A percentile compares a stretch with the other conserved stretches of the same genome.
phyloP scores from a whole-genome alignment of 2,888 invertebrate species.

The Gortyna flavago region DNA sequence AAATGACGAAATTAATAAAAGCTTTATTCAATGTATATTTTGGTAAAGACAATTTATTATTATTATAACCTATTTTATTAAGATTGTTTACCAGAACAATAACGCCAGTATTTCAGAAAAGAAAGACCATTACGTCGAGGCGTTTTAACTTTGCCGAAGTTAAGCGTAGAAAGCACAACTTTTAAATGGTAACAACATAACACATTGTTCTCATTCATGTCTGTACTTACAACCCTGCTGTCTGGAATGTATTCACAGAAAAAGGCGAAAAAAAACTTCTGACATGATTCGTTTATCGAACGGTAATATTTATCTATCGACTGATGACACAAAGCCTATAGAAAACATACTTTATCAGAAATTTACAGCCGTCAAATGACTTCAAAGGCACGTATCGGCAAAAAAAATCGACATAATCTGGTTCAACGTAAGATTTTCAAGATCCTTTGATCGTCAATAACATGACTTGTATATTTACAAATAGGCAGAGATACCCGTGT shows the following conservation, averaged over 20 bases:
- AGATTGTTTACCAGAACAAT: not conserved
- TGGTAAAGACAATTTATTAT: not conserved
- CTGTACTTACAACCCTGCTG: not conserved
- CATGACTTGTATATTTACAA: conserved; percentile 53
- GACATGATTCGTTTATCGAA: conserved; percentile 8
- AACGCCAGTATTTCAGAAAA: not conserved
- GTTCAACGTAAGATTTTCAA: conserved; percentile 25
- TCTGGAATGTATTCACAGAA: conserved; percentile 16
- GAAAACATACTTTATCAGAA: conserved; percentile 29
- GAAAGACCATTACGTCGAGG: conserved; percentile 2
- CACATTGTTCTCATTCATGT: conserved; percentile 3
- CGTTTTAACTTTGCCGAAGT: conserved; percentile 27
- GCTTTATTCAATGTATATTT: not conserved
- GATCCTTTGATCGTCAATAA: conserved; percentile 64
- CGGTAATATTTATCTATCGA: conserved; percentile 35
- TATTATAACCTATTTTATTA: not conserved
- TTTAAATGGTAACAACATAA: conserved; percentile 25
- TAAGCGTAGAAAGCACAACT: conserved; percentile 9
- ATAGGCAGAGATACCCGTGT: conserved; percentile 36
- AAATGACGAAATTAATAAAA: not conserved
- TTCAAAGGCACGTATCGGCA: conserved; percentile 49
- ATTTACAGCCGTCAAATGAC: conserved; percentile 38
- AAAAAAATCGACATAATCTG: conserved; percentile 47
- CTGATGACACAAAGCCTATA: conserved; percentile 14
- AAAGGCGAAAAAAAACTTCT: not conserved